These are phyloP conservation scores for Saccostrea glomerata DNA, from an alignment of 1,140 invertebrate genomes.

Conservation along the genomic window DNA sequence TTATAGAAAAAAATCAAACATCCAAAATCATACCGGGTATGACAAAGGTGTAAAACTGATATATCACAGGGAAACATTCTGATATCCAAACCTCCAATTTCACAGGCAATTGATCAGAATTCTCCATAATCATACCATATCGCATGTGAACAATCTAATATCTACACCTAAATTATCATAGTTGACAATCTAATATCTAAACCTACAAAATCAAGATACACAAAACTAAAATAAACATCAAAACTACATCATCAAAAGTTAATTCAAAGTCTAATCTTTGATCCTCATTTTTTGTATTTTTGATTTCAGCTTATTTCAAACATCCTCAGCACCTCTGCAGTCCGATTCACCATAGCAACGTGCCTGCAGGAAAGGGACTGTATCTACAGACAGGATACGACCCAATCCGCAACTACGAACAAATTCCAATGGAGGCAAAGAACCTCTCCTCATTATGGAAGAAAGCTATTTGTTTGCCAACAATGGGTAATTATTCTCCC, in stretches of 20 bases:
- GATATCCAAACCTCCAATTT: slow-evolving; percentile 64
- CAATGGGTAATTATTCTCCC: slow-evolving; percentile 67
- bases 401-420: slow-evolving; percentile 62
- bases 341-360: slow-evolving; percentile 59
- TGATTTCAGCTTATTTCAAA: slow-evolving; percentile 73
- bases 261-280: background rate
- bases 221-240: background rate
- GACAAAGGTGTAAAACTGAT: background rate
- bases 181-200: background rate
- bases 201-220: background rate
- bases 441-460: slow-evolving; percentile 67
- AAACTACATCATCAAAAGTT: background rate
- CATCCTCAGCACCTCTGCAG: slow-evolving; percentile 72
- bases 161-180: background rate
- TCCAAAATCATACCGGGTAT: too few species aligned
- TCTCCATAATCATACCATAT: slow-evolving; percentile 43
- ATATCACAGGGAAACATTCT: slow-evolving; percentile 61
- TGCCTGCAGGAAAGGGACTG: slow-evolving; percentile 68
- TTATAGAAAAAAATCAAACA: background rate
- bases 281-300: background rate
- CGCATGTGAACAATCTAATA: slow-evolving; percentile 54
- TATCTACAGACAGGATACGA: slow-evolving; percentile 72
- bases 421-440: slow-evolving; percentile 68
- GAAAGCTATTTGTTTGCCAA: slow-evolving; percentile 67
- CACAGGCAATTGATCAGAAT: slow-evolving; percentile 55